phyloP scores from a whole-genome alignment of 2,888 invertebrate genomes.

The Imbricaverruca yamaguchii region DNA sequence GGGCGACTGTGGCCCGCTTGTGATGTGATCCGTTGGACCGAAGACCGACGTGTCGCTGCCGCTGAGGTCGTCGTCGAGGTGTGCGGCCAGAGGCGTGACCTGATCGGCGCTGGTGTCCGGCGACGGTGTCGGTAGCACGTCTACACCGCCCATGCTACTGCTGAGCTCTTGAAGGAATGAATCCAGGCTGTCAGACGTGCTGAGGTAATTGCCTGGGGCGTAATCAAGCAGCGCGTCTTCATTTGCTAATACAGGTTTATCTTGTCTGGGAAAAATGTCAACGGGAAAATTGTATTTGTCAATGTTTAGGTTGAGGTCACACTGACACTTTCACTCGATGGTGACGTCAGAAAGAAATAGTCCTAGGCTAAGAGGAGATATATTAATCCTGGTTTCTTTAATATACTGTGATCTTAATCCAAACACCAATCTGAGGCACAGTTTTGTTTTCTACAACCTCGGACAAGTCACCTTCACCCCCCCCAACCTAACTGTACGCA shows the following conservation, averaged over 20 bases:
- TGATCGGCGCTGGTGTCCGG: neutral
- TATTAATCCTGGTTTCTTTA: neutral
- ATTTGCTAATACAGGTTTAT: neutral
- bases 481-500: neutral
- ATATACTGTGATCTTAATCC: neutral
- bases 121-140: neutral
- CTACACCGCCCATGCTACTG: neutral
- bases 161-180: constrained; percentile 11
- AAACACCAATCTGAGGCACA: neutral
- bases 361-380: neutral
- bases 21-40: too few relatives aligned
- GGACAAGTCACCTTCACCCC: neutral
- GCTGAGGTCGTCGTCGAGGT: neutral
- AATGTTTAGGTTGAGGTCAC: neutral
- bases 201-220: constrained; percentile 7
- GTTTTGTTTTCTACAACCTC: neutral
- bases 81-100: neutral
- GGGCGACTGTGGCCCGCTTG: too few relatives aligned
- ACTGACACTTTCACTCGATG: neutral
- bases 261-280: neutral
- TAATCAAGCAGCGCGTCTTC: neutral
- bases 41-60: too few relatives aligned
- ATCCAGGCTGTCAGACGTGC: constrained; percentile 7
- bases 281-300: neutral
- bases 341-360: neutral